Base-by-base conservation (phyloP, 2,888 invertebrate species). In the Charanyca ferruginea region DNA sequence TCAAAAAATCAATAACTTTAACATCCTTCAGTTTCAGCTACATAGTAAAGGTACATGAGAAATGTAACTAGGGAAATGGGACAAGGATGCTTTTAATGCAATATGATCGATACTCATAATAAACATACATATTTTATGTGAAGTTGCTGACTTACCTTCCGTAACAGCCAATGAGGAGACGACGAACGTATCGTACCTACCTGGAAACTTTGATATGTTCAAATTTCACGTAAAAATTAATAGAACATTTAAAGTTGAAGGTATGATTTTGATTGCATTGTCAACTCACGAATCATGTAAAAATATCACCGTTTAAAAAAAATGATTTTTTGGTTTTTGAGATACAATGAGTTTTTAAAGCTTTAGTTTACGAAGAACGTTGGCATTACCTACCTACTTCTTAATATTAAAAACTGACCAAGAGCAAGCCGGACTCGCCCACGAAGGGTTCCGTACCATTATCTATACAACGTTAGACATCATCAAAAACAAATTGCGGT, bases 51-150 rank as follows among this genome's bases (percentile, higher is more conserved):
- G 52, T 69, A 69, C 51, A 66, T 51, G 54, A 75, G 55, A 41
- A 66, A 53, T 63, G 68, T 60, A 84, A 82, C 25, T 83, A 78
- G 85, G 86, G 83, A 84, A 89, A 67, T 86, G 61, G 89, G 74
- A 66, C 90, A 87, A 89, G 88, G 89, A 81, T 71, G 58, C 23
- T 48, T 66, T 22, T 47, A 62, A 48, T 81, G 79, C 68, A 80
- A 23, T 61, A 44, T 23, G 67, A 66, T 78, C 77, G 55, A 81
- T 80, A 71, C 22, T 41, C 42, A 32, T 35, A 41, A 5, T 9
- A n/a, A n/a, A n/a, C n/a, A 32, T 67, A 51, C 54, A 72, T 78
- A 70, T 68, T 65, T 77, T 22, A 71, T 68, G 8, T 38, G 49
- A 41, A 49, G 48, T n/a, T 45, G 9, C 32, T 45, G n/a, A 16